A percentile compares a stretch with the other conserved stretches of the same genome.
phyloP scores from a whole-genome alignment of 2,888 invertebrate species.

The Palloptera scutellata region DNA sequence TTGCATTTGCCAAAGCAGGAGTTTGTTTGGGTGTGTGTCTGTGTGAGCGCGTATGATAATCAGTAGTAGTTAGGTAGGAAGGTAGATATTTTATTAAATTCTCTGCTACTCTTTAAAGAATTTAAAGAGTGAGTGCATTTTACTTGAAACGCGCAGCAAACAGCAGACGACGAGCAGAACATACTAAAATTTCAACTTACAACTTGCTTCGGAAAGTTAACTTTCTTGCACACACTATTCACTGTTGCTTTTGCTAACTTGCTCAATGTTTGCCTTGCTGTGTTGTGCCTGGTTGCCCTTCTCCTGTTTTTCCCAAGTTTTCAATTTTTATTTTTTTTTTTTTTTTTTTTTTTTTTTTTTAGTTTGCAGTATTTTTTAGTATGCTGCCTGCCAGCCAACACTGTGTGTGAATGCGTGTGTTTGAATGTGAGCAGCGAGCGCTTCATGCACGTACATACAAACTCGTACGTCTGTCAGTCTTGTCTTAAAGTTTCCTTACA shows the following conservation, averaged over 20 bases:
- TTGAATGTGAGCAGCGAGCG: neutral
- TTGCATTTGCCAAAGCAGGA: conserved; percentile 3
- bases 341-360: neutral
- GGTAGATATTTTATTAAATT: neutral
- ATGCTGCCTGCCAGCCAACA: neutral
- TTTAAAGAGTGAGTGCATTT: neutral
- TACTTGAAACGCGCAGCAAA: neutral
- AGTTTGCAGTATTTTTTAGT: neutral
- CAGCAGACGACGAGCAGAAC: neutral
- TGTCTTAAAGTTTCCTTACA: neutral
- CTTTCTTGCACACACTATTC: neutral
- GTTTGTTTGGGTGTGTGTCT: neutral
- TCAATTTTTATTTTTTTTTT: neutral
- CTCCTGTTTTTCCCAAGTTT: neutral
- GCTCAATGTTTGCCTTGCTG: neutral
- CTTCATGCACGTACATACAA: neutral
- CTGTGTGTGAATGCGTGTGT: neutral
- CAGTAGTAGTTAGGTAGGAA: neutral
- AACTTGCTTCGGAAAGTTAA: neutral
- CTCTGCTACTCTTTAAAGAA: neutral
- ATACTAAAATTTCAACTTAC: neutral
- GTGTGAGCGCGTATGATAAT: neutral
- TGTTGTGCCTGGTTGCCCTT: neutral
- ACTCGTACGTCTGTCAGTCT: neutral
- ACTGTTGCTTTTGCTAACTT: neutral